Percentiles rank a stretch among this genome's conserved stretches.
Conservation (phyloP, 1,140 invertebrate species). For the Rhagoletis zephyria region DNA sequence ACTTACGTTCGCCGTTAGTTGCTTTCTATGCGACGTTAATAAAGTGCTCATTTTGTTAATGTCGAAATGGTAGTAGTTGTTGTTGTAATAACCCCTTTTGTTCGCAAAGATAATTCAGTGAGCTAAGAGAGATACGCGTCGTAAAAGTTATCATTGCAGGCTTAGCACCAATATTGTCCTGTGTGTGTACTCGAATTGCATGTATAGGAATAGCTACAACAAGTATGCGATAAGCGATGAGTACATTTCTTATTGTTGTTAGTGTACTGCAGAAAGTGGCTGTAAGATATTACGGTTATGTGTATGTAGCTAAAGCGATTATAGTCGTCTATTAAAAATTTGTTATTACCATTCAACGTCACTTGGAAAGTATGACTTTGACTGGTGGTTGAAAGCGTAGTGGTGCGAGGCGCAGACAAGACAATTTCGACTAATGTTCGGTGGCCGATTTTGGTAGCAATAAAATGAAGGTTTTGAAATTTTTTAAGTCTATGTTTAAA, state of each 20-base stretch:
- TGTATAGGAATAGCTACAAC: neutral
- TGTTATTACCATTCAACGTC: constrained; percentile 36
- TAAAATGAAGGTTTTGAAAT: too few species aligned
- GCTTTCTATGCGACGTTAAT: constrained; percentile 11
- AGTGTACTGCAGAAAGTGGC: neutral
- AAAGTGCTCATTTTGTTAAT: constrained; percentile 25
- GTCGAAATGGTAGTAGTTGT: neutral
- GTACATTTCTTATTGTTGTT: neutral
- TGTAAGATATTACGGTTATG: constrained; percentile 16
- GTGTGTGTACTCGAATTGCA: neutral
- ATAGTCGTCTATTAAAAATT: constrained; percentile 52
- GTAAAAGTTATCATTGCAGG: constrained; percentile 41
- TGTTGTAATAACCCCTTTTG: constrained; percentile 29
- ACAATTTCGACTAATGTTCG: neutral
- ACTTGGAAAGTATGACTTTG: neutral
- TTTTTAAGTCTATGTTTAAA: too few species aligned
- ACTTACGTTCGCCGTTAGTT: neutral
- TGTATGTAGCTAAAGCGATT: constrained; percentile 34
- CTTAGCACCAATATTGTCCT: constrained; percentile 21
- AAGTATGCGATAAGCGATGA: constrained; percentile 6
- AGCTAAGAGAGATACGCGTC: neutral
- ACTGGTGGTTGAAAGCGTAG: neutral
- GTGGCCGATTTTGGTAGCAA: neutral
- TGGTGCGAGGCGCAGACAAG: neutral
- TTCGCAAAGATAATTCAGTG: neutral